A percentile compares a stretch with the other conserved stretches of the same genome.
phyloP scores from a whole-genome alignment of 2,888 invertebrate species.

The Drosophila mimica region DNA sequence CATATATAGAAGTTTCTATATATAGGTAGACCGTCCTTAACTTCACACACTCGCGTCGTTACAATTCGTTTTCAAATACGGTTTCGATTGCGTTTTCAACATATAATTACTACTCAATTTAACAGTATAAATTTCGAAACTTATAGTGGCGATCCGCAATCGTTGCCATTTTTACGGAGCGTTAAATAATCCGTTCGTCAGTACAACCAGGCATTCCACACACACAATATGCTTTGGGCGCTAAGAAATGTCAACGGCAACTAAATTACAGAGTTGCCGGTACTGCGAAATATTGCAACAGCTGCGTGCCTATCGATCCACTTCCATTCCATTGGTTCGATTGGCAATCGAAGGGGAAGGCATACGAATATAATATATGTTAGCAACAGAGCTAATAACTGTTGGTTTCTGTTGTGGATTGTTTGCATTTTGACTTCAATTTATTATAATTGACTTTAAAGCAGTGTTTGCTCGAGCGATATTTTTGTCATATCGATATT shows the following conservation, averaged over 20 bases:
- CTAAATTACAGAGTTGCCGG: constrained; percentile 53
- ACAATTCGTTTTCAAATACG: constrained; percentile 37
- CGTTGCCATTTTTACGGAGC: constrained; percentile 77
- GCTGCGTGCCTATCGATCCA: constrained; percentile 26
- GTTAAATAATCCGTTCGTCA: constrained; percentile 83
- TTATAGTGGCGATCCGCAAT: constrained; percentile 55
- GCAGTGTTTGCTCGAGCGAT: background rate
- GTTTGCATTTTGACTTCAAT: background rate
- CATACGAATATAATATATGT: background rate
- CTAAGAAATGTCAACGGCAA: constrained; percentile 64
- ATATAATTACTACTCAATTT: constrained; percentile 25
- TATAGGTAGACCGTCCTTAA: constrained; percentile 63
- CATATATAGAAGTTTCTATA: constrained; percentile 76
- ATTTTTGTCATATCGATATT: constrained; percentile 6
- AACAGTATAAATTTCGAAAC: constrained; percentile 49
- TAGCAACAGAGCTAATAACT: background rate
- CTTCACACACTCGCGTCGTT: constrained; percentile 59
- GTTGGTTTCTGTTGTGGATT: background rate
- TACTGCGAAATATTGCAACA: constrained; percentile 24
- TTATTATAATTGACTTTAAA: background rate
- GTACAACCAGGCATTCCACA: constrained; percentile 58
- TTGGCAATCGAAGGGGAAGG: constrained; percentile 3
- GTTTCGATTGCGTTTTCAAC: constrained; percentile 35
- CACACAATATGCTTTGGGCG: constrained; percentile 57
- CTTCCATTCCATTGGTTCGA: constrained; percentile 2